These are phyloP conservation scores for Cantharis lateralis DNA, from an alignment of 2,888 invertebrate species.

Conservation along the genomic window DNA sequence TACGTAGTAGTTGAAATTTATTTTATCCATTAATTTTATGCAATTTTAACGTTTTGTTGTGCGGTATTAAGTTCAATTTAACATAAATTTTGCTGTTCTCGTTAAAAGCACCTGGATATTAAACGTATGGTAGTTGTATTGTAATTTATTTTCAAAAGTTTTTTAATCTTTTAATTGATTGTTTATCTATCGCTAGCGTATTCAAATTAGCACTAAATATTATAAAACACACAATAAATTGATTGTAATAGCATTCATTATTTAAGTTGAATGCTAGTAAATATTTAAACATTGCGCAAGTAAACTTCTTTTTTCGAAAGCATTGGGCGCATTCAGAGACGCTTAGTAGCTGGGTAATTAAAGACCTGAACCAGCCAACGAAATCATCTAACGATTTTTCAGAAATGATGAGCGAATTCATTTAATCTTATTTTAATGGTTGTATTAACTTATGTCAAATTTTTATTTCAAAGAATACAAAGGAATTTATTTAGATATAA, in stretches of 20 bases:
- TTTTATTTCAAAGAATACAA: too few species aligned
- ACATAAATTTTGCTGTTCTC: neutral
- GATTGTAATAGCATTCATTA: neutral
- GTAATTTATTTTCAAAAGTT: neutral
- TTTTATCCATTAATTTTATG: slow-evolving; percentile 16
- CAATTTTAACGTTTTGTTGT: slow-evolving; percentile 4
- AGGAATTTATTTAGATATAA: too few species aligned
- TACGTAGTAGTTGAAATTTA: slow-evolving; percentile 23
- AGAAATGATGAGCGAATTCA: too few species aligned
- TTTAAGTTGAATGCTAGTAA: neutral
- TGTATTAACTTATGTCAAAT: too few species aligned
- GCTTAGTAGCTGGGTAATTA: too few species aligned
- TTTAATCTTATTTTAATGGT: too few species aligned
- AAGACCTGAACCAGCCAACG: too few species aligned
- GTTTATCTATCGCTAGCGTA: neutral
- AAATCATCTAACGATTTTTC: too few species aligned
- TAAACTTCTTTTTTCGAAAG: too few species aligned
- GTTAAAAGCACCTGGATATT: slow-evolving; percentile 6
- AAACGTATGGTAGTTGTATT: neutral
- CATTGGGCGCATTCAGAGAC: too few species aligned
- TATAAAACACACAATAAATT: neutral
- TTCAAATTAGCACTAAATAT: neutral
- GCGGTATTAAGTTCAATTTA: neutral
- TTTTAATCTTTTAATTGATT: neutral
- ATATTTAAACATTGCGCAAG: neutral